Conservation (phyloP, 2,113 vertebrate species). For the Trogon surrucura region DNA sequence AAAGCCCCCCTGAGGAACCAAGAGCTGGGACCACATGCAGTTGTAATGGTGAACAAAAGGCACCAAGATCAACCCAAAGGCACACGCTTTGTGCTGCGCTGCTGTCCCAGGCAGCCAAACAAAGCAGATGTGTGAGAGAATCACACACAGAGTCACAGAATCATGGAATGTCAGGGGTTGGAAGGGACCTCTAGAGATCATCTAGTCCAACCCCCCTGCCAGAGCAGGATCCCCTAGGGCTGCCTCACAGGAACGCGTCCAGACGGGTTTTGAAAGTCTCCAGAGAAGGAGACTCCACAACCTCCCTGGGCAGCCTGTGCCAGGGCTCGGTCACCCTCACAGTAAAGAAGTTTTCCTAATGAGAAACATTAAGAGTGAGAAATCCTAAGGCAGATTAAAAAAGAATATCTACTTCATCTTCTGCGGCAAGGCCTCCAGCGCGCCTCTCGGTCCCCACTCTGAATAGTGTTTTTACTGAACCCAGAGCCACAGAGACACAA, state of each 20-base stretch:
- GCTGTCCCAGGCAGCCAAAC: neutral
- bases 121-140: neutral
- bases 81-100: neutral
- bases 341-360: too few species aligned
- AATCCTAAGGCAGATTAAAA: neutral
- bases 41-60: neutral
- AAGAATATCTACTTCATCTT: neutral
- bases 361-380: neutral
- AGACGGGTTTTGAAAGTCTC: too few species aligned
- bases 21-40: neutral
- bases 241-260: too few species aligned
- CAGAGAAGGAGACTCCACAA: too few species aligned
- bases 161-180: too few species aligned
- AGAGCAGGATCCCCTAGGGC: too few species aligned
- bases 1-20: neutral
- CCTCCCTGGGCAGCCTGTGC: too few species aligned
- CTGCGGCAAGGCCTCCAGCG: neutral
- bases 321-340: too few species aligned
- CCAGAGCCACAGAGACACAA: neutral
- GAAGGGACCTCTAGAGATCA: too few species aligned
- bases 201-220: too few species aligned
- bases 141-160: too few species aligned
- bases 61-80: neutral
- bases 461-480: neutral
- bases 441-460: neutral